Base-by-base conservation (phyloP, 2,797 vertebrate species). In the Pelochelys cantorii region DNA sequence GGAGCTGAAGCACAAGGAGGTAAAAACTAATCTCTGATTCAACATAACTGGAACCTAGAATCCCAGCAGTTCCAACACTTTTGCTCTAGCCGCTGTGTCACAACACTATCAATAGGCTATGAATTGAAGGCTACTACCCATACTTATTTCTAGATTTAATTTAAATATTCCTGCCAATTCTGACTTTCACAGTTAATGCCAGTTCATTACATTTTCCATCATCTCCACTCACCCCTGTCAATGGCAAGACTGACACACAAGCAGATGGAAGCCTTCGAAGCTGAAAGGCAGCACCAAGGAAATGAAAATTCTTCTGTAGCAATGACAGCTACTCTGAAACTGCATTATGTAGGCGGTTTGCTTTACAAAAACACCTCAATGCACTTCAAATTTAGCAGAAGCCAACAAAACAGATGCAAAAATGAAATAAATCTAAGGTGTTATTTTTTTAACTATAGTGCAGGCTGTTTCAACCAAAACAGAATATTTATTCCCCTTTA, bases 401-500 rank as follows among this genome's bases (percentile, higher is more conserved):
- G 91, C 95, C 85, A 95, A 95, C 80, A 96, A 94, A 94, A 95
- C 53, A 97, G 86, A 95, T 93, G 93, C 94, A 95, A 93, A 53
- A 81, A 77, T 31, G 11, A 81, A 89, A 86, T 5, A 20, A 60
- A 77, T 53, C 83, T 52, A 91, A 92, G 84, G 60, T 27, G 60
- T 90, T 94, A 75, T 88, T 87, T 85, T 48, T 96, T 96, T 95
- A 96, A 90, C 71, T 5, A 90, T 95, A 86, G 87, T 60, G 90
- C 37, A 65, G 59, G 82, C 85, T 68, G 71, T 85, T 90, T 97
- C 82, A 92, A 84, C 81, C 85, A 77, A 18, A 81, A 79, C 84
- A 89, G 92, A 74, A 65, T 89, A 25, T 83, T 48, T 95, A 81
- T 68, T 85, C 90, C 52, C 65, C 89, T 84, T 84, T 6, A 22